Evolutionary conservation across 23 tunicate genomes (phyloP), one percentile per base, ranked within the genome.

Genomic region (Styela clava): DNA sequence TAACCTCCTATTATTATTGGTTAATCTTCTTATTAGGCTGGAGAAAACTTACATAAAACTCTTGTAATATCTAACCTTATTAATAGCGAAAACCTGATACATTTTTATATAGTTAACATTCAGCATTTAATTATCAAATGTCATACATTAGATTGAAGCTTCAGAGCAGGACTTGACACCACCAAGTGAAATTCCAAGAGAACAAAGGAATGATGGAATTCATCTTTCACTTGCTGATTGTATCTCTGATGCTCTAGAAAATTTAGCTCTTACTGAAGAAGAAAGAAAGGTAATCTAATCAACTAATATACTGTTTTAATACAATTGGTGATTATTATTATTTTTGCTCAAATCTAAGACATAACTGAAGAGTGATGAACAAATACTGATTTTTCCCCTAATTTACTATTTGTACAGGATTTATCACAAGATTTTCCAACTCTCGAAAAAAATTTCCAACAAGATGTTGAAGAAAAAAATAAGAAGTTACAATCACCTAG

Each of bases 61-160:
- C n/a, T n/a, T n/a, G n/a, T n/a, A n/a, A n/a, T n/a, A n/a, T n/a
- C n/a, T n/a, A n/a, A n/a, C n/a, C n/a, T n/a, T n/a, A n/a, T n/a
- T n/a, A n/a, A n/a, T n/a, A n/a, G n/a, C n/a, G n/a, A n/a, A n/a
- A n/a, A n/a, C n/a, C n/a, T n/a, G n/a, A n/a, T n/a, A n/a, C n/a
- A n/a, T n/a, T n/a, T n/a, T n/a, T n/a, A n/a, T n/a, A n/a, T n/a
- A n/a, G n/a, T n/a, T n/a, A n/a, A n/a, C n/a, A n/a, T n/a, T n/a
- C n/a, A n/a, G n/a, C n/a, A n/a, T n/a, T n/a, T n/a, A n/a, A n/a
- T n/a, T n/a, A n/a, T n/a, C n/a, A n/a, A n/a, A n/a, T n/a, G n/a
- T n/a, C n/a, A n/a, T n/a, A n/a, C n/a, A n/a, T n/a, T 44, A 93
- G 98, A 72, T 93, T 24, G 81, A 68, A 25, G 98, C 98, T 2